A percentile compares a stretch with the other conserved stretches of the same genome.
These are phyloP conservation scores for Drosophila meridionalis DNA, from an alignment of 2,888 invertebrate species.

Conservation along the genomic window DNA sequence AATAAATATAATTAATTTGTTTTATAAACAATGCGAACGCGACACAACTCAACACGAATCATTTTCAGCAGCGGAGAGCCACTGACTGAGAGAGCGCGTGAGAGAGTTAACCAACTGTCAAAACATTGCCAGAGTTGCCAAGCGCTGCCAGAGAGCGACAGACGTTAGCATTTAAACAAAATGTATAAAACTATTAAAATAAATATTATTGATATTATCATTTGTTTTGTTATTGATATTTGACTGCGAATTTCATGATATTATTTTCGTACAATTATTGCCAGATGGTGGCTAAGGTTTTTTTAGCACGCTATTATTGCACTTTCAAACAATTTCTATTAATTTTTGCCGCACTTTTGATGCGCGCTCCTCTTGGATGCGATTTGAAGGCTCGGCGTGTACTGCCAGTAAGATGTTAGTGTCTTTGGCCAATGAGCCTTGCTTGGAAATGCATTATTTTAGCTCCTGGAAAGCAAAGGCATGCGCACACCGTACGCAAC, in stretches of 20 bases:
- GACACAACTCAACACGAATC: conserved; percentile 72
- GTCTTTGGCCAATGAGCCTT: conserved; percentile 44
- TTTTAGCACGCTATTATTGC: conserved; percentile 8
- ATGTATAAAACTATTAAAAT: conserved; percentile 12
- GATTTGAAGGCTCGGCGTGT: conserved; percentile 75
- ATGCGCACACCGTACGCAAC: conserved; percentile 57
- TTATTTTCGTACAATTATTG: conserved; percentile 3
- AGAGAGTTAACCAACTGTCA: conserved; percentile 62
- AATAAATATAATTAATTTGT: conserved; percentile 63
- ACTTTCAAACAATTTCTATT: conserved; percentile 14
- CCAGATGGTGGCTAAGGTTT: conserved; percentile 7
- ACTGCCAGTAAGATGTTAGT: conserved; percentile 50
- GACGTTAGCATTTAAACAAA: conserved; percentile 50
- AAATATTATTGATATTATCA: conserved; percentile 7
- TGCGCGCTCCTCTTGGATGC: conserved; percentile 46
- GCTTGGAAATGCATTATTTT: conserved; percentile 49
- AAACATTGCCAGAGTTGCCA: conserved; percentile 68
- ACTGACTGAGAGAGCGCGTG: conserved; percentile 46
- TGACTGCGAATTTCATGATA: not conserved
- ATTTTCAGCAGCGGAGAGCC: conserved; percentile 66
- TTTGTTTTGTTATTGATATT: not conserved
- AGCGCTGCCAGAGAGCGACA: conserved; percentile 8
- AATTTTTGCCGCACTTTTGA: conserved; percentile 25
- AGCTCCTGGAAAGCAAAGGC: conserved; percentile 58
- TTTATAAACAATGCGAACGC: conserved; percentile 65